phyloP scores from a whole-genome alignment of 92 coral and sea anemone genomes.

The Bergia puertoricense region DNA sequence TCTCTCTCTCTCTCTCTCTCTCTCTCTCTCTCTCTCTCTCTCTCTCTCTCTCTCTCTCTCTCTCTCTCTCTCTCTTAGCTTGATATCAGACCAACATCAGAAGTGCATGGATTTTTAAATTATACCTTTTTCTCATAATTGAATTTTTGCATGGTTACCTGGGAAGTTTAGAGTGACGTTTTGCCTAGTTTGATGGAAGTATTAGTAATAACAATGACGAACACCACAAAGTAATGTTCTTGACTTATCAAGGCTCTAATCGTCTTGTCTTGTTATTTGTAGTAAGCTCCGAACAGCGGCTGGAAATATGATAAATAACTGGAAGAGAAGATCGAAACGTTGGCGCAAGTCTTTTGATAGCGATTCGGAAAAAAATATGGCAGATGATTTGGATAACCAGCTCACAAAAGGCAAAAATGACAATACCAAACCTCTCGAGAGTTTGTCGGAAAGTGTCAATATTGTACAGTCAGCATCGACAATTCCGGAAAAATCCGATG shows the following conservation, averaged over 20 bases:
- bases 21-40: too few relatives aligned
- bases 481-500: too few relatives aligned
- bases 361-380: constrained; percentile 14
- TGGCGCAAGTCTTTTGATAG: constrained; percentile 84
- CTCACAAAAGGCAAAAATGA: constrained; percentile 32
- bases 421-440: neutral
- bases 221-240: too few relatives aligned
- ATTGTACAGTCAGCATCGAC: neutral
- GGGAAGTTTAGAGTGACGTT: too few relatives aligned
- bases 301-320: constrained; percentile 65
- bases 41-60: neutral
- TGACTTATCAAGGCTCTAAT: neutral
- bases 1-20: too few relatives aligned
- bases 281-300: constrained; percentile 73
- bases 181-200: too few relatives aligned
- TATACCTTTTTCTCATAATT: too few relatives aligned
- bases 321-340: constrained; percentile 77
- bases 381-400: constrained; percentile 29
- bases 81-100: neutral
- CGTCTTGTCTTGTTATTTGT: neutral
- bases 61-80: neutral
- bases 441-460: neutral
- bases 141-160: too few relatives aligned
- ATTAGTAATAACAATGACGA: too few relatives aligned
- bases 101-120: neutral